These are phyloP conservation scores for Napeogenes sylphis DNA, from an alignment of 2,888 invertebrate species.

Conservation along the genomic window DNA sequence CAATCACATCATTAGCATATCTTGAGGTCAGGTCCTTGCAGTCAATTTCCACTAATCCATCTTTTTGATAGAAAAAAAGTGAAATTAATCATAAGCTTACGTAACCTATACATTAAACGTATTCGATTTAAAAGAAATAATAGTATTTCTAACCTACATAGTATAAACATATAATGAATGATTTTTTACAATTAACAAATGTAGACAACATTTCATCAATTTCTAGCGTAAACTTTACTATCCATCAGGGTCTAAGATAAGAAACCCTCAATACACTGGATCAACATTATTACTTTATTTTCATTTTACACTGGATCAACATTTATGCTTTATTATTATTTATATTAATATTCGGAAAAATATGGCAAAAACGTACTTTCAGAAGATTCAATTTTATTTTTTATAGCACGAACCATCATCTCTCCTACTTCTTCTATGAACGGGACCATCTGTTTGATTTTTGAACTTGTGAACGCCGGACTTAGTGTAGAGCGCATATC, in stretches of 20 bases:
- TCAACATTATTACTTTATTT: too few relatives aligned
- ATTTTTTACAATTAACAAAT: too few relatives aligned
- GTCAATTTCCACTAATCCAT: constrained; percentile 37
- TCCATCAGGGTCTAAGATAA: too few relatives aligned
- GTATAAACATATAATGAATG: too few relatives aligned
- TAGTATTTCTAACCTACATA: too few relatives aligned
- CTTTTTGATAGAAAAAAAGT: neutral
- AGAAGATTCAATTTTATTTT: constrained; percentile 37
- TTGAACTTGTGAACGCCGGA: constrained; percentile 70
- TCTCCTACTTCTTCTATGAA: constrained; percentile 57
- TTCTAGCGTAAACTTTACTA: too few relatives aligned
- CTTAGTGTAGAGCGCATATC: constrained; percentile 59
- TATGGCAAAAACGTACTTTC: constrained; percentile 22
- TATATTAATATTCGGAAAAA: neutral
- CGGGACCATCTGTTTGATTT: constrained; percentile 60
- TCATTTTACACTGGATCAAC: too few relatives aligned
- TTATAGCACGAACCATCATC: constrained; percentile 45
- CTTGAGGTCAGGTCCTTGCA: constrained; percentile 53
- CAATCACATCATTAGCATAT: constrained; percentile 62
- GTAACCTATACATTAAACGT: neutral
- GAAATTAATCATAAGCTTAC: neutral
- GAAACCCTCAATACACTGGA: too few relatives aligned
- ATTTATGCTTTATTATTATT: too few relatives aligned
- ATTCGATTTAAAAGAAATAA: too few relatives aligned
- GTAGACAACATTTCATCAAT: too few relatives aligned